Evolutionary conservation across 2,113 vertebrate genomes (phyloP), one percentile per base, ranked within the genome.

Genomic region (Petaurus breviceps): DNA sequence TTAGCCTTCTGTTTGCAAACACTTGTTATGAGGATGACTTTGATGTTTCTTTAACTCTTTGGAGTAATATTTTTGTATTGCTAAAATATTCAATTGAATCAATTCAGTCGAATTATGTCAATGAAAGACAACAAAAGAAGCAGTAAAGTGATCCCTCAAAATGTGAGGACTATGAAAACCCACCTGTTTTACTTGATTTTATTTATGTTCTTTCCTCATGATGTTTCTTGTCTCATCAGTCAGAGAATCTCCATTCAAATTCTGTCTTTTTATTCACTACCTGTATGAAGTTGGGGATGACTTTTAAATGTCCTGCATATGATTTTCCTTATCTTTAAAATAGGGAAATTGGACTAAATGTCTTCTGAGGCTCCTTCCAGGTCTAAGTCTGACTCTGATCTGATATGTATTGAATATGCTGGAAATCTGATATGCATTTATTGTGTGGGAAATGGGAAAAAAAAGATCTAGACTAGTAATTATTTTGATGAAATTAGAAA

Each of bases 371-470:
- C 37, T 68, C 11, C 1, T 68, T 68, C 31, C 1, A 68, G 61
- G 31, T n/a, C 1, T 68, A 68, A 68, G 16, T 68, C 28, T n/a
- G 3, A 68, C 14, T 68, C 31, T 16, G 12, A 37, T 9, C 23
- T 57, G 1, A 51, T 7, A 51, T 51, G 0, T 49, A 49, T 49
- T 49, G 47, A 49, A 4, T 49, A 49, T 49, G 47, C 4, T 49
- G 47, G 47, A 49, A 49, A 49, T 49, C 52, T 51, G 68, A 93
- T 28, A 28, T 28, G 37, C 77, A 97, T 94, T 94, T 8, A 11
- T 52, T 24, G 47, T 93, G 93, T 50, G 50, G 91, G 89, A 97
- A 90, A 92, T 61, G 77, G 68, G 6, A 37, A 68, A 37, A 37
- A 68, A 68, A 53, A 53, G 52, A 14, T 12, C 57, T n/a, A 37